Evolutionary conservation across 2,797 vertebrate species (phyloP), one percentile per base, ranked within the genome.

Genomic region (Peromyscus nudipes): DNA sequence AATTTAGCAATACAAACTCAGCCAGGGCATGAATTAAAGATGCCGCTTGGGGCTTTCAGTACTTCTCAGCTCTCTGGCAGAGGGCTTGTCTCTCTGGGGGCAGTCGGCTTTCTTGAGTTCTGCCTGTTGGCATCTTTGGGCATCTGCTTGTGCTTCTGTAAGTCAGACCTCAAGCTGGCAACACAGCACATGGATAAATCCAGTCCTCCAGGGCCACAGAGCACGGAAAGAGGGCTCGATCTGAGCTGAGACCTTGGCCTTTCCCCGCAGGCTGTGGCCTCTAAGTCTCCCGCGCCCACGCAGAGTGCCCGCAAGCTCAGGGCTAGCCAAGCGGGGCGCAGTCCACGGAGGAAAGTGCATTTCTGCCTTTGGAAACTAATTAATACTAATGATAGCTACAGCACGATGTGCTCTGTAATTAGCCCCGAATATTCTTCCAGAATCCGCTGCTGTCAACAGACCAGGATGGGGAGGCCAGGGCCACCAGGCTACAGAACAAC

Each of bases 21-120:
- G 14, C 6, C 10, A 94, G 37, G 1, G 95, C 96, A 67, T 97
- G 96, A 96, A 89, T 97, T 97, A 95, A 93, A 97, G 77, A 92
- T 49, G 87, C 97, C 82, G 62, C 98, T 94, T 89, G 55, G 21
- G 97, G 98, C 97, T 97, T 91, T 91, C 92, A 34, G 96, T 34
- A 17, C 96, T 64, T 46, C 96, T 91, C 77, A 19, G 96, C 62
- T 79, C 93, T 82, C 96, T 82, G 96, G 98, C 87, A 71, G 94
- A 96, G 97, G 96, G 95, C 96, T 67, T 31, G 19, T 87, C 91
- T 97, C 97, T 96, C 95, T 29, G 73, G 96, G 65, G 93, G 75
- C 87, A 94, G 64, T 96, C 94, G 8, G 96, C 96, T 96, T 94
- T 87, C 95, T 67, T 0, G 79, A 97, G 93, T 31, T 91, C 92